phyloP scores from a whole-genome alignment of 2,797 vertebrate genomes.

The Geotrypetes seraphini region DNA sequence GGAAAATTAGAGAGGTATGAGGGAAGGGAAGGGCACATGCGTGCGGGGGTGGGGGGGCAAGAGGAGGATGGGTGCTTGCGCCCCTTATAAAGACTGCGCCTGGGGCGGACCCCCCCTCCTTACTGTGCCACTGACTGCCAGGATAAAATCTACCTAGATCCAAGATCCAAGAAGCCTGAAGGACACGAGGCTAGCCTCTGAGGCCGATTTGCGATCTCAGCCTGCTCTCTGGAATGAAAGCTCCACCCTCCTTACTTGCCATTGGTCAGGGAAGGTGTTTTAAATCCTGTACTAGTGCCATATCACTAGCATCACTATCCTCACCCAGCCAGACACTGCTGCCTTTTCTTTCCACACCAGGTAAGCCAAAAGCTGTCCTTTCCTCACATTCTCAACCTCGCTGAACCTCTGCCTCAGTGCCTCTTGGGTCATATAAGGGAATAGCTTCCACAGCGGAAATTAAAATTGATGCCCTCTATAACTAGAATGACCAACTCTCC shows the following conservation, averaged over 20 bases:
- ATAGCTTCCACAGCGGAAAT: background rate
- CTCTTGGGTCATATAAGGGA: background rate
- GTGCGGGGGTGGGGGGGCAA: too few relatives aligned
- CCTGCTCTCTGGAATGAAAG: background rate
- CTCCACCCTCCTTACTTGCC: background rate
- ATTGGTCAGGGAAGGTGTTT: background rate
- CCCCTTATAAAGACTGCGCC: too few relatives aligned
- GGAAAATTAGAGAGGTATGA: too few relatives aligned
- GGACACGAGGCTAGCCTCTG: background rate
- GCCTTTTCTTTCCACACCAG: too few relatives aligned
- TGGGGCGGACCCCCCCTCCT: too few relatives aligned
- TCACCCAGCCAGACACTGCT: background rate
- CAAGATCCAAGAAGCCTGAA: background rate
- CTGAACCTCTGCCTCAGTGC: background rate
- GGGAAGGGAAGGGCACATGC: too few relatives aligned
- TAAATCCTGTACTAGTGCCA: background rate
- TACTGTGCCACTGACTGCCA: too few relatives aligned
- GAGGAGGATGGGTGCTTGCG: too few relatives aligned
- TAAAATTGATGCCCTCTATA: background rate
- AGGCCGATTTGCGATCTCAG: background rate
- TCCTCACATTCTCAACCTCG: background rate
- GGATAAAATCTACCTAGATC: background rate
- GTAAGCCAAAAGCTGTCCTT: background rate
- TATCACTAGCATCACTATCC: background rate
- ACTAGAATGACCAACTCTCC: too few relatives aligned